Conservation (phyloP, 1,140 invertebrate species). For the Paramacrobiotus metropolitanus region DNA sequence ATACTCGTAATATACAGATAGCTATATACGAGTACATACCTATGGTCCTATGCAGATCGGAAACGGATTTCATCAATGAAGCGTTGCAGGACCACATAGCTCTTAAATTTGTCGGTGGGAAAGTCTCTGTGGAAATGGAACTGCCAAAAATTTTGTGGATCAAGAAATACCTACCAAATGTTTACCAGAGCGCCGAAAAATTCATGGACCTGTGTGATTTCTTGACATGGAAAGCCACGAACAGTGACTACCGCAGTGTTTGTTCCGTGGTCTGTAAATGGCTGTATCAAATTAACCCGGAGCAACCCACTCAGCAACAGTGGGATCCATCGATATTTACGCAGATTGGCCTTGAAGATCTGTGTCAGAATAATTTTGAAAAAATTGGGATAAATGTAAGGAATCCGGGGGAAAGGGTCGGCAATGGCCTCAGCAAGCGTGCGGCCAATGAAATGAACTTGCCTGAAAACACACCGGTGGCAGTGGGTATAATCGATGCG, state of each 20-base stretch:
- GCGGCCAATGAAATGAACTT: constrained; percentile 46
- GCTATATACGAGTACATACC: too few species aligned
- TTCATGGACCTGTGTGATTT: constrained; percentile 86
- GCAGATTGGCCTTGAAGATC: constrained; percentile 46
- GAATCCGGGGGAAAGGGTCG: constrained; percentile 43
- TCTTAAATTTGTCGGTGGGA: constrained; percentile 63
- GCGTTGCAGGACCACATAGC: constrained; percentile 32
- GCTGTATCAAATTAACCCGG: constrained; percentile 43
- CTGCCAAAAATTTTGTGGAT: constrained; percentile 85
- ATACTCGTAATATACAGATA: too few species aligned
- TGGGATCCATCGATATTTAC: constrained; percentile 54
- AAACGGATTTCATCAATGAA: constrained; percentile 58
- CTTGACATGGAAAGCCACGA: constrained; percentile 71
- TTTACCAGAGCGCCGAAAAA: constrained; percentile 39
- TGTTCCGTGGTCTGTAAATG: constrained; percentile 85
- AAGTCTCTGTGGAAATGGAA: constrained; percentile 82
- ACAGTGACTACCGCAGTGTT: constrained; percentile 31
- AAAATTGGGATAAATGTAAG: constrained; percentile 48
- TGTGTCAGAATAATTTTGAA: constrained; percentile 37
- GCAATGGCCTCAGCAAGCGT: constrained; percentile 35
- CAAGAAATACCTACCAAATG: constrained; percentile 40
- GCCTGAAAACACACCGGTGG: constrained; percentile 42
- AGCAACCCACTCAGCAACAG: constrained; percentile 19
- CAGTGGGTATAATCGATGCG: constrained; percentile 72
- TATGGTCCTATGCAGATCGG: too few species aligned